Base-by-base conservation (phyloP, 64 coral and sea anemone species). In the Acropora tenuis region DNA sequence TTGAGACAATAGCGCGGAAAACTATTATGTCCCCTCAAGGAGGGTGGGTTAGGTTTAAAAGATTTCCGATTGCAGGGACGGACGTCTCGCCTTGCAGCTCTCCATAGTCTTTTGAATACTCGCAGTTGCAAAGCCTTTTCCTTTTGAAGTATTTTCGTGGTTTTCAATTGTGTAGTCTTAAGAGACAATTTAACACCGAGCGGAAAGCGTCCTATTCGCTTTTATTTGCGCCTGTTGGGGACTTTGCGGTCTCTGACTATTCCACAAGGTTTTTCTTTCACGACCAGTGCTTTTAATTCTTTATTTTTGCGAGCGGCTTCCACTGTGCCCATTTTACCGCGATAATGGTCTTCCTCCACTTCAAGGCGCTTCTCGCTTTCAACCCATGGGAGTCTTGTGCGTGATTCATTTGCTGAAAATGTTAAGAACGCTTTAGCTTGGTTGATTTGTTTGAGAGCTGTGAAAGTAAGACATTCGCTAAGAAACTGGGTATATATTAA, bases 151-250 rank as follows among this genome's bases (percentile, higher is more conserved):
- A 53, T 53, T 53, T 53, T 8, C 0, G 5, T 55, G 50, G 50
- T 1, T 7, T 5, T 1, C 1, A 9, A 7, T 55, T 55, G 1
- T 55, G 1, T 0, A 55, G 50, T 7, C 50, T 55, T 1, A 5
- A n/a, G n/a, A n/a, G n/a, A n/a, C n/a, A n/a, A 53, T 55, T 7
- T 55, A 9, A 55, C 50, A 0, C 50, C 50, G 5, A 55, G 50
- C 50, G 50, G 1, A 0, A 0, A 0, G 5, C 9, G 0, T 5
- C 1, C 50, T 1, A 55, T 9, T 0, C 50, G 0, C 5, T 55
- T 55, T 55, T 55, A 55, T 1, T 9, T 0, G 1, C 5, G 50
- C 1, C 9, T 0, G 50, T 30, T 30, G 30, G 30, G 0, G 30
- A 30, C 30, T 30, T n/a, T 30, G 30, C 30, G 30, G 30, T 0